A percentile compares a stretch with the other conserved stretches of the same genome.
Conservation (phyloP, 1,140 invertebrate genomes). For the Dendrolimus punctatus region DNA sequence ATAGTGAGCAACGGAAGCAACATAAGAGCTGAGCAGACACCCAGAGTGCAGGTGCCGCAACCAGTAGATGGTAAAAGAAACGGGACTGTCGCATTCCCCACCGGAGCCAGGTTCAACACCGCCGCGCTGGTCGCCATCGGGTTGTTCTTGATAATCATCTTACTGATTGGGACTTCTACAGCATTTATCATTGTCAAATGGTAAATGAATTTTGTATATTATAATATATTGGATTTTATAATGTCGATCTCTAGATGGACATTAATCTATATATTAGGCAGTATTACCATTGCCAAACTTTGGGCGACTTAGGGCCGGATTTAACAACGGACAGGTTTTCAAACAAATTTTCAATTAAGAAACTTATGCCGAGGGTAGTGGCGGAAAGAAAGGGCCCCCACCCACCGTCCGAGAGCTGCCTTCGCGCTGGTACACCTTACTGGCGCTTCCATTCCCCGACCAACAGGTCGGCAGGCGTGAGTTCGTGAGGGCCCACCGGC, state of each 20-base stretch:
- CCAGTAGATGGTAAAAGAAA: slow-evolving; percentile 78
- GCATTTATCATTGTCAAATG: slow-evolving; percentile 88
- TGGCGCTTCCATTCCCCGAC: slow-evolving; percentile 92
- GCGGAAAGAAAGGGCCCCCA: slow-evolving; percentile 43
- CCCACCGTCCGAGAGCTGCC: slow-evolving; percentile 72
- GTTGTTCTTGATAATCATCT: slow-evolving; percentile 90
- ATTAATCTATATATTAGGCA: too few species aligned
- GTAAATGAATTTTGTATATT: slow-evolving; percentile 69
- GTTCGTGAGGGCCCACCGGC: slow-evolving; percentile 81
- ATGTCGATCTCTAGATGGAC: not conserved
- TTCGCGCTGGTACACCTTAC: slow-evolving; percentile 89
- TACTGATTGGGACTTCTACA: slow-evolving; percentile 87
- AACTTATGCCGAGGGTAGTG: slow-evolving; percentile 19
- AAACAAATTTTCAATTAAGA: not conserved
- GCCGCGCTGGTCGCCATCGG: slow-evolving; percentile 91
- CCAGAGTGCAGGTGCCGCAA: slow-evolving; percentile 78
- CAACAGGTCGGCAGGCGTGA: slow-evolving; percentile 90
- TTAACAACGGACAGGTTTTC: too few species aligned
- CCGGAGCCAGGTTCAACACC: slow-evolving; percentile 83
- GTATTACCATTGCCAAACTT: too few species aligned
- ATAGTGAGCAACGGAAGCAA: slow-evolving; percentile 55
- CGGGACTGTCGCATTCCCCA: slow-evolving; percentile 63
- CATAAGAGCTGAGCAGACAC: slow-evolving; percentile 70
- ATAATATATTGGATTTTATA: not conserved
- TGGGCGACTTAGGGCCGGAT: too few species aligned